phyloP scores from a whole-genome alignment of 2,888 invertebrate species.

The Eupsilia transversa region DNA sequence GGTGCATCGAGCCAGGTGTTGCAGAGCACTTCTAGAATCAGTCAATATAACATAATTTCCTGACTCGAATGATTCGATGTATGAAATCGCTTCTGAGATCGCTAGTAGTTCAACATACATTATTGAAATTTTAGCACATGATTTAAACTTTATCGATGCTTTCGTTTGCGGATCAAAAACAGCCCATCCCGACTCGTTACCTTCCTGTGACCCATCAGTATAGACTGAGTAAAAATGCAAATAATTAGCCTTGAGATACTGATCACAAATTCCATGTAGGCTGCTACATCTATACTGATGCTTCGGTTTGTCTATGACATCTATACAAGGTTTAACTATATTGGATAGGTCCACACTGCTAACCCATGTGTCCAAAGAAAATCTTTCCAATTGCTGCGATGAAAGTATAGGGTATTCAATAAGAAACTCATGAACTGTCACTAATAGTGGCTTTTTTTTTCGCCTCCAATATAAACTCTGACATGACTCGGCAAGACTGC shows the following conservation, averaged over 20 bases:
- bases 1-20: not conserved
- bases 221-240: not conserved
- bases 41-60: not conserved
- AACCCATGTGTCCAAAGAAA: not conserved
- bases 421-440: not conserved
- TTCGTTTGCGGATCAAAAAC: not conserved
- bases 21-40: not conserved
- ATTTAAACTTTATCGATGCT: not conserved
- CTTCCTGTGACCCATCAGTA: not conserved
- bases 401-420: not conserved
- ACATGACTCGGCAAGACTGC: not conserved
- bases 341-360: too few relatives aligned
- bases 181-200: not conserved
- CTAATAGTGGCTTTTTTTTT: not conserved
- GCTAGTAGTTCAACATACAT: not conserved
- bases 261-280: too few relatives aligned
- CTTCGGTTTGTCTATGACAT: too few relatives aligned
- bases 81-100: not conserved
- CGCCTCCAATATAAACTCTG: not conserved
- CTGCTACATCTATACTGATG: too few relatives aligned
- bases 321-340: too few relatives aligned
- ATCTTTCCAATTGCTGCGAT: not conserved
- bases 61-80: not conserved
- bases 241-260: not conserved
- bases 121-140: not conserved